Base-by-base conservation (phyloP, 1,140 invertebrate genomes). In the Cotesia glomerata region DNA sequence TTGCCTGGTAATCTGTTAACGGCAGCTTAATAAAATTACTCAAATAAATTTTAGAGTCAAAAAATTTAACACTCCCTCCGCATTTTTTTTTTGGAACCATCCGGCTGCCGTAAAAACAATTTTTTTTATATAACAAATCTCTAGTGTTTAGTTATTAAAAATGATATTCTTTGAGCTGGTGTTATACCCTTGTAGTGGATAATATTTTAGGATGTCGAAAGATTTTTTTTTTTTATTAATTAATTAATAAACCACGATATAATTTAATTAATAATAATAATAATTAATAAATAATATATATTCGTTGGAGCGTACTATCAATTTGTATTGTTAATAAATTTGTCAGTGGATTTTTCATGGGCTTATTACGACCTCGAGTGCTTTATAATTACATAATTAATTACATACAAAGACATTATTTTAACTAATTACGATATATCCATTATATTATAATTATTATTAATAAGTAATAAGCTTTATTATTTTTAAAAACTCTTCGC, bases 121-220 rank as follows among this genome's bases (percentile, higher is more conserved):
- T 71, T 66, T 78, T 74, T 73, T 51, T 74, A 74, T 62, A 72
- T 66, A 66, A 16, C 8, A 52, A 26, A 26, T 9, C 18, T 34
- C 32, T 16, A 52, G 74, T 73, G 68, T 54, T 73, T 71, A 63
- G 75, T 73, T 79, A 76, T 78, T 72, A 74, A 74, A 68, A 68
- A 59, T 77, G 76, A 77, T 59, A 63, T 72, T 77, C 72, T 77
- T 80, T 76, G 74, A 83, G 76, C 80, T 79, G 80, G 78, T 84
- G 80, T 82, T 81, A 77, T 78, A 77, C 77, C 77, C 77, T 78
- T 76, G 61, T 74, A 69, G 72, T 75, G 71, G 74, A 69, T 14
- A 32, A 74, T 69, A 76, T 71, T 54, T n/a, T 54, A n/a, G 51
- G 5, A 9, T 54, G 52, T 45, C 39, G 39, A 45, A 45, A 45